These are phyloP conservation scores for Phaonia tiefii DNA, from an alignment of 2,888 invertebrate species.

Conservation along the genomic window DNA sequence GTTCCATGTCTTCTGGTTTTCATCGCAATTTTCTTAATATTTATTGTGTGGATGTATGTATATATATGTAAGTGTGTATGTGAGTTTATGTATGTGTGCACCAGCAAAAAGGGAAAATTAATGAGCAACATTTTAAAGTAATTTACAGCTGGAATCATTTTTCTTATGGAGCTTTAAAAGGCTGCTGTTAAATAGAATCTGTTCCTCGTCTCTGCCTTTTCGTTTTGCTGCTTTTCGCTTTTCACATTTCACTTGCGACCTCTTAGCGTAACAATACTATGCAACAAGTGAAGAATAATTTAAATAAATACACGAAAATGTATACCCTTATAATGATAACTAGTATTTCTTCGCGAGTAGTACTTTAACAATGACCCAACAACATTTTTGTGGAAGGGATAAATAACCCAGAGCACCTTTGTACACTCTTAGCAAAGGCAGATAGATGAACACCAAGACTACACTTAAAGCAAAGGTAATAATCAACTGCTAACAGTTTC, in stretches of 20 bases:
- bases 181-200: conserved; percentile 11
- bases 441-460: too few relatives aligned
- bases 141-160: conserved; percentile 16
- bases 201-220: neutral
- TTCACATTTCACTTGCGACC: neutral
- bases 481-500: too few relatives aligned
- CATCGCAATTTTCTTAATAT: neutral
- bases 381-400: neutral
- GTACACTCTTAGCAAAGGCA: too few relatives aligned
- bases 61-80: too few relatives aligned
- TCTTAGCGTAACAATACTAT: neutral
- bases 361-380: too few relatives aligned
- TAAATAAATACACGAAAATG: conserved; percentile 16
- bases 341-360: conserved; percentile 4
- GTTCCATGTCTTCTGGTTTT: neutral
- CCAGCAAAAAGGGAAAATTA: conserved; percentile 20
- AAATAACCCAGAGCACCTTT: neutral
- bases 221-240: neutral
- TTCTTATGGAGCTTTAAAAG: neutral
- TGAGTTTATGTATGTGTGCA: too few relatives aligned
- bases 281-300: conserved; percentile 58
- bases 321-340: neutral
- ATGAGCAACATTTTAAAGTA: conserved; percentile 48
- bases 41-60: neutral
- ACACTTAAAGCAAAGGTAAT: too few relatives aligned